A percentile compares a stretch with the other conserved stretches of the same genome.
These are phyloP conservation scores for Uria aalge DNA, from an alignment of 2,113 vertebrate genomes.

Conservation along the genomic window DNA sequence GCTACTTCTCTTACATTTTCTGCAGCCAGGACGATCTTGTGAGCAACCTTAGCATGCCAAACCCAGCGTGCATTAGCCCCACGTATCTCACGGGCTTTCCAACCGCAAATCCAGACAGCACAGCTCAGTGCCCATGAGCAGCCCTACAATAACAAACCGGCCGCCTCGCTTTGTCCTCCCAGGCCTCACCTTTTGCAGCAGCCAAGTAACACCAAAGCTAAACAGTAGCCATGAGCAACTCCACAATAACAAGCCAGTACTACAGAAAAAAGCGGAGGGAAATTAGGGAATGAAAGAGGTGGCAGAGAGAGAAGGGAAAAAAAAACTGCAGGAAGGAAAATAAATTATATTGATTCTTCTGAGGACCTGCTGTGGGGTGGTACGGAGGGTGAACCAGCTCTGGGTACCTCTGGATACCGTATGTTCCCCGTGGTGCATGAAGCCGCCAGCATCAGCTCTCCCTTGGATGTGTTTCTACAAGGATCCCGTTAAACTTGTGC, in stretches of 20 bases:
- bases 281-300: not conserved
- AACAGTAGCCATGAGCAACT: not conserved
- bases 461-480: not conserved
- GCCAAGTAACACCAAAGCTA: not conserved
- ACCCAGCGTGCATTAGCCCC: not conserved
- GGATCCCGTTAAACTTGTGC: not conserved
- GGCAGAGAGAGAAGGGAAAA: not conserved
- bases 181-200: not conserved
- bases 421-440: fast-evolving
- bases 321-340: not conserved
- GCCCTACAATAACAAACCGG: not conserved
- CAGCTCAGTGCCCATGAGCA: slow-evolving; percentile 24
- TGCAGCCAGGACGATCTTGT: not conserved
- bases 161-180: not conserved
- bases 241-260: not conserved
- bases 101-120: not conserved
- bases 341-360: not conserved
- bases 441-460: not conserved
- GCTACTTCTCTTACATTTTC: not conserved
- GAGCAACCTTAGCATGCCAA: not conserved
- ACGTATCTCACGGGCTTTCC: not conserved
- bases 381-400: not conserved
- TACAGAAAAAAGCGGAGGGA: not conserved
- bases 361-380: not conserved
- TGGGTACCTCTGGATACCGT: not conserved